Base-by-base conservation (phyloP, 2,797 vertebrate species). In the Sebastes taczanowskii region DNA sequence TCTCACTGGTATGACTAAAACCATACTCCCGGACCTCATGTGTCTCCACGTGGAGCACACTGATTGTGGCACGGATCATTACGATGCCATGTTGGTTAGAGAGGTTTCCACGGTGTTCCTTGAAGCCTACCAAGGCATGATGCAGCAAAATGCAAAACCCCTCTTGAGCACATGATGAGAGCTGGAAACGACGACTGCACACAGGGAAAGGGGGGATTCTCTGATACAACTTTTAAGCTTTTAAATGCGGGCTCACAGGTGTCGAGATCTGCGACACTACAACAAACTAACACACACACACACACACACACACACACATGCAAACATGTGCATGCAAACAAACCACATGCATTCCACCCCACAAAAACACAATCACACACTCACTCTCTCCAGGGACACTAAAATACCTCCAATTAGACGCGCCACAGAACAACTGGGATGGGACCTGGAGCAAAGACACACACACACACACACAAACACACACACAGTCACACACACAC, bases 401-500 rank as follows among this genome's bases (percentile, higher is more conserved):
- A 92, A 94, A 92, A 92, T 86, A 91, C 89, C 83, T 91, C 85
- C 89, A 93, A 93, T 89, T 91, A 94, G 91, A 91, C 25, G 79
- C 59, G 52, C 75, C 84, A 77, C 84, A 86, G 84, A 92, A 85
- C 89, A 85, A 92, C 86, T 87, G 86, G 90, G 89, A 88, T 86
- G 88, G 91, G 88, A 93, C 86, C 89, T 84, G 81, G 86, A 92
- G 90, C 86, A 86, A 85, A 85, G 49, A 73, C 70, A 80, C 78
- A 42, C 62, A 71, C 46, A 55, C 63, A 64, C 68, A 49, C 68
- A 66, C 27, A 27, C 27, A 27, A 27, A 42, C 38, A 46, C 0
- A 46, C 42, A 0, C 38, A 42, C 58, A 66, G 2, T 2, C 53
- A 25, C 56, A 65, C 68, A n/a, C 58, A 53, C 52, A 66, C 38